These are phyloP conservation scores for Rhinoraja longicauda DNA, from an alignment of 2,797 vertebrate species.

Conservation along the genomic window DNA sequence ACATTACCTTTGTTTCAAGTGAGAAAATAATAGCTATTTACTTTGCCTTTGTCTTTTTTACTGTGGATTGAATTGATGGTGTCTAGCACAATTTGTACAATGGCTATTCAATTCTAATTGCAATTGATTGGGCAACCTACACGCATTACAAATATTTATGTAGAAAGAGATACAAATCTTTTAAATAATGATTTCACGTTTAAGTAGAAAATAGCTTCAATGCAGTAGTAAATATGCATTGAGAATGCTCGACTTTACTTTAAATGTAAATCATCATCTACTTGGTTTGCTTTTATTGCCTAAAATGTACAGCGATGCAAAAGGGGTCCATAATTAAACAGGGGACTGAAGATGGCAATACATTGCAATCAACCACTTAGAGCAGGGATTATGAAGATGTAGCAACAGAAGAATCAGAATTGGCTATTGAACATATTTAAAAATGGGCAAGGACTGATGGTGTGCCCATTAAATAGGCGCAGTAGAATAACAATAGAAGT, in stretches of 20 bases:
- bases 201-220: not conserved
- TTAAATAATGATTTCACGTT: constrained; percentile 6
- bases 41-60: not conserved
- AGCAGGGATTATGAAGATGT: too few relatives aligned
- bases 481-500: too few relatives aligned
- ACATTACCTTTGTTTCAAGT: not conserved
- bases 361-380: too few relatives aligned
- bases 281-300: not conserved
- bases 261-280: not conserved
- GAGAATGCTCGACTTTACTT: not conserved
- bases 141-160: not conserved
- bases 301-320: too few relatives aligned
- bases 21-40: not conserved
- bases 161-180: constrained; percentile 3
- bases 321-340: too few relatives aligned
- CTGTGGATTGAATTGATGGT: not conserved
- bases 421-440: too few relatives aligned
- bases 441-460: too few relatives aligned
- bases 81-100: not conserved
- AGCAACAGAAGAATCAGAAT: too few relatives aligned
- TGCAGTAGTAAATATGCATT: not conserved
- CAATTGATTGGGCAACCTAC: constrained; percentile 23
- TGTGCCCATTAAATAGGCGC: too few relatives aligned
- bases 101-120: not conserved
- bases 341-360: too few relatives aligned